phyloP scores from a whole-genome alignment of 2,888 invertebrate species.

The Protula sp. region DNA sequence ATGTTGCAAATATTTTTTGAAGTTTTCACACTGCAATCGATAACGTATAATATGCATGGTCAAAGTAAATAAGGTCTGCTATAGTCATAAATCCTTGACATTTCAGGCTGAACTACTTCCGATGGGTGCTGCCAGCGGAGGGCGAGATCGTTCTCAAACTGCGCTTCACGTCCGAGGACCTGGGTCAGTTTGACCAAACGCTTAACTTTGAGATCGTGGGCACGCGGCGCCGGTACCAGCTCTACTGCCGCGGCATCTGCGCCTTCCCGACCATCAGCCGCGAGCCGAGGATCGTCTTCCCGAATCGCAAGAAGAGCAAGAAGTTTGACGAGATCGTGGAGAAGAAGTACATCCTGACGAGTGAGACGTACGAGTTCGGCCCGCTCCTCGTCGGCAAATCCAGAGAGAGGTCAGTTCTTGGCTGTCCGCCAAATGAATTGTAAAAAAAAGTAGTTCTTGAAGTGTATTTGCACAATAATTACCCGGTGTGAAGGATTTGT shows the following conservation, averaged over 20 bases:
- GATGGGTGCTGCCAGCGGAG: conserved; percentile 52
- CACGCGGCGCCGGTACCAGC: conserved; percentile 50
- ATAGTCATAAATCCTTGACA: background rate
- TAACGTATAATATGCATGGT: too few relatives aligned
- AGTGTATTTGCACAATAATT: too few relatives aligned
- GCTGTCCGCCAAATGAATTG: too few relatives aligned
- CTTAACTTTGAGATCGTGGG: conserved; percentile 54
- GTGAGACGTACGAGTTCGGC: conserved; percentile 53
- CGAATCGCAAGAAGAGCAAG: conserved; percentile 49
- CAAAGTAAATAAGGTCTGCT: too few relatives aligned
- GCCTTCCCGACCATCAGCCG: conserved; percentile 53
- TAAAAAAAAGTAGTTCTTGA: too few relatives aligned
- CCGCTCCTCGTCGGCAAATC: conserved; percentile 53
- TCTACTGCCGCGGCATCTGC: conserved; percentile 53
- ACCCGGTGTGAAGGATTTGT: too few relatives aligned
- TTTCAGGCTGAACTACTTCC: conserved; percentile 43
- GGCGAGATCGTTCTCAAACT: conserved; percentile 45
- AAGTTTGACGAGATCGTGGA: conserved; percentile 49
- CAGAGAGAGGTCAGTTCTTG: conserved; percentile 51
- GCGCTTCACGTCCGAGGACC: conserved; percentile 50
- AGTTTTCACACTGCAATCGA: too few relatives aligned
- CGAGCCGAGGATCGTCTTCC: conserved; percentile 54
- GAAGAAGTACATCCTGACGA: conserved; percentile 50
- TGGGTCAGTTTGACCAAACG: conserved; percentile 54
- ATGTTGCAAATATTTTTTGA: too few relatives aligned